A percentile compares a stretch with the other conserved stretches of the same genome.
phyloP scores from a whole-genome alignment of 2,113 vertebrate species.

The Polyodon spathula region DNA sequence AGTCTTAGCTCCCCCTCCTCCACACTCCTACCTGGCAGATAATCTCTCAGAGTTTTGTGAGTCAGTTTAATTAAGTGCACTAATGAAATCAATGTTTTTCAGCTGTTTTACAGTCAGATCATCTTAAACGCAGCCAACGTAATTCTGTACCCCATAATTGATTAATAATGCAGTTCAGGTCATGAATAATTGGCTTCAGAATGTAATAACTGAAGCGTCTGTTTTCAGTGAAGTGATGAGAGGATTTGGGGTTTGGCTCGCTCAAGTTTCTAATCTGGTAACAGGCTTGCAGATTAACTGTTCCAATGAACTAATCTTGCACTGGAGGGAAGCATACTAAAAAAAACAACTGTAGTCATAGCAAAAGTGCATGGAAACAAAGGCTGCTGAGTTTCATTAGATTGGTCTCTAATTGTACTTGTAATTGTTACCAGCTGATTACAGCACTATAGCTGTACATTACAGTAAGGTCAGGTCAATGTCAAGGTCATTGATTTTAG shows the following conservation, averaged over 20 bases:
- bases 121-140: conserved; percentile 64
- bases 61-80: conserved; percentile 64
- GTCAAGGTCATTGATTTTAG: not conserved
- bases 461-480: not conserved
- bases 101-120: conserved; percentile 57
- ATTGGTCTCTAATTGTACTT: not conserved
- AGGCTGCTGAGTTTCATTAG: conserved; percentile 6
- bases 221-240: conserved; percentile 14
- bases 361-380: not conserved
- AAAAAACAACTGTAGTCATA: not conserved
- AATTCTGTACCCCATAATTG: conserved; percentile 63
- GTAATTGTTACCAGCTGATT: too few species aligned
- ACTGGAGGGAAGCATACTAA: too few species aligned
- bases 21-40: not conserved
- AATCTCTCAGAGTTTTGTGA: conserved; percentile 4
- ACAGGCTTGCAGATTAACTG: not conserved
- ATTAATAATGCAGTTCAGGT: conserved; percentile 69
- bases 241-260: not conserved
- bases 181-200: conserved; percentile 66
- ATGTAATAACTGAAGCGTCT: conserved; percentile 51
- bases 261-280: not conserved
- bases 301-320: not conserved
- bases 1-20: conserved; percentile 1
- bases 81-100: conserved; percentile 65
- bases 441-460: not conserved